These are phyloP conservation scores for Eublepharis macularius DNA, from an alignment of 2,113 vertebrate genomes.

Conservation along the genomic window DNA sequence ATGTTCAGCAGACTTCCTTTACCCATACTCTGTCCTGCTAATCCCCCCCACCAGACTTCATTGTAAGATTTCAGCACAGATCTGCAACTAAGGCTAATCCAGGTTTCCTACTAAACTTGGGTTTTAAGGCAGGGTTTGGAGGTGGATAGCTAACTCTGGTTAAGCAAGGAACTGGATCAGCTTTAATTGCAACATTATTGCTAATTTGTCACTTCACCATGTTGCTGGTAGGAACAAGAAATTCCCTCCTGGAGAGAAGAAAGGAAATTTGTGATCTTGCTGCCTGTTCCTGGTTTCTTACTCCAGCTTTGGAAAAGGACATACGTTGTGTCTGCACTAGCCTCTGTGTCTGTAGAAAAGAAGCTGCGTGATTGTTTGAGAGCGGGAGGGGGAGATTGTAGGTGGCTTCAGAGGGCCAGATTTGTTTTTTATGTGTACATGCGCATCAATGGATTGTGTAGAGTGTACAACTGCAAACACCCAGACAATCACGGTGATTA, in stretches of 20 bases:
- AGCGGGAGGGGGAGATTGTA: not conserved
- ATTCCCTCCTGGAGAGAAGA: not conserved
- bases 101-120: no score
- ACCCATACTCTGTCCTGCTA: not conserved
- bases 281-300: not conserved
- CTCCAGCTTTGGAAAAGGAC: not conserved
- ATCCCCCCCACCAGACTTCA: not conserved
- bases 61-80: not conserved
- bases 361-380: not conserved
- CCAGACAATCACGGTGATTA: no score
- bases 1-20: not conserved
- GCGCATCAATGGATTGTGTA: not conserved
- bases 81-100: not conserved
- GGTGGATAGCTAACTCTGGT: not conserved
- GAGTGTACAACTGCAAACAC: not conserved
- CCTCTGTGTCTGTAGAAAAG: not conserved
- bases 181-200: not conserved
- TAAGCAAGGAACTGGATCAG: not conserved
- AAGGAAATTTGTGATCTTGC: not conserved
- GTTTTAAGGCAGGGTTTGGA: not conserved
- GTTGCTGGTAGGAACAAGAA: not conserved
- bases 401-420: not conserved
- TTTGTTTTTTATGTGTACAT: not conserved
- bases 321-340: not conserved
- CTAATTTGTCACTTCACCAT: not conserved